A percentile compares a stretch with the other conserved stretches of the same genome.
phyloP scores from a whole-genome alignment of 1,140 invertebrate genomes.

The Sinella curviseta region DNA sequence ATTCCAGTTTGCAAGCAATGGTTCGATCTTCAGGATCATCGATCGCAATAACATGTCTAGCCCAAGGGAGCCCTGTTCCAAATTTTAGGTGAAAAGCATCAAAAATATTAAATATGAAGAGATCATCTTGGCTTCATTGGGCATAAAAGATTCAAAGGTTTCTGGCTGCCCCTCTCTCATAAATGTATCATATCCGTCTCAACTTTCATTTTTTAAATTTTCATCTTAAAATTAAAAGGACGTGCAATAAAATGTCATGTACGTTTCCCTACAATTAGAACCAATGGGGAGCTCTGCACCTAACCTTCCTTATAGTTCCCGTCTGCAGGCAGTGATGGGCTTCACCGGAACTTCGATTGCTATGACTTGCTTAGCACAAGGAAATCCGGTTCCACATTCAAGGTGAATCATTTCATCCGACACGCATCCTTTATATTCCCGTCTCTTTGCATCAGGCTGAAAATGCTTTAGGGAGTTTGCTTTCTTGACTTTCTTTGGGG shows the following conservation, averaged over 20 bases:
- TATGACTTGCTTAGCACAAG: constrained; percentile 47
- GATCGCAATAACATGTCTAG: constrained; percentile 45
- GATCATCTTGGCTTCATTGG: background rate
- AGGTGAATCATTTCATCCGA: constrained; percentile 39
- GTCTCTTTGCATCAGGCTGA: background rate
- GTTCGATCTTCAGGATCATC: constrained; percentile 21
- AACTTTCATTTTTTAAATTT: background rate
- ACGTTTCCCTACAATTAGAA: constrained; percentile 43
- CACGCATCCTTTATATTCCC: background rate
- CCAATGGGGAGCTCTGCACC: constrained; percentile 51
- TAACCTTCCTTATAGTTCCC: constrained; percentile 47
- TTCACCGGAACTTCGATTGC: constrained; percentile 26
- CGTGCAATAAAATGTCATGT: background rate
- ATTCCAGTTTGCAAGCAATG: constrained; percentile 48
- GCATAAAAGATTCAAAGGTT: no score
- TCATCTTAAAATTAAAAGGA: background rate
- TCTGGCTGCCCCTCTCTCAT: background rate
- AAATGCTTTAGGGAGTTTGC: background rate
- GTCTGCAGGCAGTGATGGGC: constrained; percentile 44
- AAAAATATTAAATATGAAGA: background rate
- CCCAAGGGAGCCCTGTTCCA: constrained; percentile 49
- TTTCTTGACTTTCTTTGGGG: background rate
- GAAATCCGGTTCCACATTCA: constrained; percentile 48
- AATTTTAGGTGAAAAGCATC: constrained; percentile 43
- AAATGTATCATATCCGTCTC: background rate